These are phyloP conservation scores for Paradoxurus hermaphroditus DNA, from an alignment of 2,113 vertebrate species.

Conservation along the genomic window DNA sequence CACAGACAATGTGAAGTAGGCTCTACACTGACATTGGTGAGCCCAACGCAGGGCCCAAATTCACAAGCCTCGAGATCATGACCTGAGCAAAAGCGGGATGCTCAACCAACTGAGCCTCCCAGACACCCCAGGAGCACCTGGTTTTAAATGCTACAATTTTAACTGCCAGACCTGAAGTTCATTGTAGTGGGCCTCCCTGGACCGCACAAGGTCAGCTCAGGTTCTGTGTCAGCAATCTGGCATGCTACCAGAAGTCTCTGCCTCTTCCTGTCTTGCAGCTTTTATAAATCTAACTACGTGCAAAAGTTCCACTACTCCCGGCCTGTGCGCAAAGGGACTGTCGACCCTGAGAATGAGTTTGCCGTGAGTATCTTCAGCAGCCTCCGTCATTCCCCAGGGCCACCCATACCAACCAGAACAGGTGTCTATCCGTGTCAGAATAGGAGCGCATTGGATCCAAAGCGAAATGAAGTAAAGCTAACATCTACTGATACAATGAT, in stretches of 20 bases:
- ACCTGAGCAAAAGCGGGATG: too few relatives aligned
- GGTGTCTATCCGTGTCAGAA: background rate
- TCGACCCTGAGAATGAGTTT: slow-evolving; percentile 98
- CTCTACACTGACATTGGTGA: too few relatives aligned
- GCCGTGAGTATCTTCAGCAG: slow-evolving; percentile 87
- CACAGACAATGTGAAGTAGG: too few relatives aligned
- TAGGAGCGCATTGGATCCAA: background rate
- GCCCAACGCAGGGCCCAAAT: too few relatives aligned
- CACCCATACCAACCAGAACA: background rate
- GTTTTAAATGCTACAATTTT: background rate
- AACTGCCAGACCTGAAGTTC: background rate
- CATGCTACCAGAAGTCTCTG: background rate
- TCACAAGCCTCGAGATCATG: too few relatives aligned
- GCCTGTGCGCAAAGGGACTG: slow-evolving; percentile 92
- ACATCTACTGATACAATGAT: accelerated
- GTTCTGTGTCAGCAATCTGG: background rate
- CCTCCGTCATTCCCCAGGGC: accelerated
- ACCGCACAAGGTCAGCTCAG: background rate
- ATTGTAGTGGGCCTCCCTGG: background rate
- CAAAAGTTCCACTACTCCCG: slow-evolving; percentile 96
- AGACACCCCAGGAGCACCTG: background rate
- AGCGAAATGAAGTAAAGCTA: background rate
- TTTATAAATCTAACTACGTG: slow-evolving; percentile 98
- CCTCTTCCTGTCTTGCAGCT: slow-evolving; percentile 84
- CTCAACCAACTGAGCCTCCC: too few relatives aligned